Evolutionary conservation across 2,113 vertebrate genomes (phyloP).

Genomic region (Neodontobutis hainanensis): DNA sequence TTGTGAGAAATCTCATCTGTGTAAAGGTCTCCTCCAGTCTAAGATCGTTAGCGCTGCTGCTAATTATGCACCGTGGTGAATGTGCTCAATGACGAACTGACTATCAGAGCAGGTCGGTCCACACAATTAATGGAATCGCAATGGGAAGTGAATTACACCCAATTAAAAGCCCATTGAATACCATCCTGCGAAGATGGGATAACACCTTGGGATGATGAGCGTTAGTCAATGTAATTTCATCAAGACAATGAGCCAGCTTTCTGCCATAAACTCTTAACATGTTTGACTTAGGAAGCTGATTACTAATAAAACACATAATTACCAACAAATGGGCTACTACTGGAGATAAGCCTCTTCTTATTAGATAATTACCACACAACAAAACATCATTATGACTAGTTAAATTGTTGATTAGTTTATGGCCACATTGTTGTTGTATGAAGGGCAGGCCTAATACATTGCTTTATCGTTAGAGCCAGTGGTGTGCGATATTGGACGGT

Average conservation of each 20-base stretch:
- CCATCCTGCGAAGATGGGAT: slow-evolving; percentile 48
- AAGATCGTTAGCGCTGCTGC: slow-evolving; percentile 58
- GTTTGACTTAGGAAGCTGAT: slow-evolving; percentile 27
- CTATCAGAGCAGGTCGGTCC: slow-evolving; percentile 57
- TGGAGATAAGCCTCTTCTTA: slow-evolving; percentile 3
- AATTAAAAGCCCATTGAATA: slow-evolving; percentile 76
- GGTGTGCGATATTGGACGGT: no score
- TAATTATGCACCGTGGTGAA: slow-evolving; percentile 65
- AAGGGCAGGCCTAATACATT: neutral
- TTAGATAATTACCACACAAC: slow-evolving; percentile 20
- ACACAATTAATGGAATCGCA: slow-evolving; percentile 71
- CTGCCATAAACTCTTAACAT: slow-evolving; percentile 14
- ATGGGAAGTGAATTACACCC: slow-evolving; percentile 74
- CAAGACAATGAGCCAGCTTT: slow-evolving; percentile 49
- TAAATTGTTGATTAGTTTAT: neutral
- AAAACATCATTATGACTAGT: slow-evolving; percentile 26
- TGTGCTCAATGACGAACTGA: slow-evolving; percentile 51
- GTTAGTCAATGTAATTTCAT: slow-evolving; percentile 57
- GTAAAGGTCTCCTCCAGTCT: slow-evolving; percentile 58
- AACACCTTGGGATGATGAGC: slow-evolving; percentile 26
- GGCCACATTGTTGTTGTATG: neutral
- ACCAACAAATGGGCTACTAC: slow-evolving; percentile 29
- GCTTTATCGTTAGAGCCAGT: neutral
- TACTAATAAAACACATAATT: slow-evolving; percentile 45
- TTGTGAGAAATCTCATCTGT: slow-evolving; percentile 62